Evolutionary conservation across 2,888 invertebrate genomes (phyloP), one percentile per base, ranked within the genome.

Genomic region (Linyphia triangularis): DNA sequence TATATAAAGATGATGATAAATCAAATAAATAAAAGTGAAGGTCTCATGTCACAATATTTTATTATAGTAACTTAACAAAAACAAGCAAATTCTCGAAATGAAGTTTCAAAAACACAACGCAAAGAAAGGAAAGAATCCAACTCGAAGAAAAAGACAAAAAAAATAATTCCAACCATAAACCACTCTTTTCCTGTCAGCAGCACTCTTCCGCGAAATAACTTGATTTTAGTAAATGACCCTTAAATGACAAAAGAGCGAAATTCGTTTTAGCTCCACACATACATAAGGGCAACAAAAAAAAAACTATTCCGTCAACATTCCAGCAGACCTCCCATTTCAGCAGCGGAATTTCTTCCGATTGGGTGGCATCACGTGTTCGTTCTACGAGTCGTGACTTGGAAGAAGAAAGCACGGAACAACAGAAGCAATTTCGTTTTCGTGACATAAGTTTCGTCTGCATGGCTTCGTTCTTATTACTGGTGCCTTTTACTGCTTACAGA

Each of bases 281-380:
- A 7, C 9, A 7, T n/a, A 28, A n/a, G 19, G 16, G 1, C 10
- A 70, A 70, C 24, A n/a, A 59, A 59, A 59, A 22, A 9, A 26
- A 70, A 30, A 19, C 4, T 51, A 19, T 19, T n/a, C 19, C 33
- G 19, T 33, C 22, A 59, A 24, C 30, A 59, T 73, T 73, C 33
- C 22, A 0, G 26, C 16, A 9, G 22, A 16, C 9, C 57, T 19
- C 22, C 43, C 43, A 70, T 70, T 70, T 26, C 43, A 57, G 19
- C 57, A 57, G 10, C 10, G 73, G 24, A 77, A 77, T 77, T 63
- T 19, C 40, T 26, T 77, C 28, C 26, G 81, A 81, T 81, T 59
- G 37, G 69, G 57, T 57, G 24, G 43, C 81, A 69, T 81, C 81
- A 69, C 81, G 59, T 69, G 59, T 57, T 67, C 13, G 13, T 67